These are phyloP conservation scores for Heliconius hermathena DNA, from an alignment of 1,140 invertebrate genomes.

Conservation along the genomic window DNA sequence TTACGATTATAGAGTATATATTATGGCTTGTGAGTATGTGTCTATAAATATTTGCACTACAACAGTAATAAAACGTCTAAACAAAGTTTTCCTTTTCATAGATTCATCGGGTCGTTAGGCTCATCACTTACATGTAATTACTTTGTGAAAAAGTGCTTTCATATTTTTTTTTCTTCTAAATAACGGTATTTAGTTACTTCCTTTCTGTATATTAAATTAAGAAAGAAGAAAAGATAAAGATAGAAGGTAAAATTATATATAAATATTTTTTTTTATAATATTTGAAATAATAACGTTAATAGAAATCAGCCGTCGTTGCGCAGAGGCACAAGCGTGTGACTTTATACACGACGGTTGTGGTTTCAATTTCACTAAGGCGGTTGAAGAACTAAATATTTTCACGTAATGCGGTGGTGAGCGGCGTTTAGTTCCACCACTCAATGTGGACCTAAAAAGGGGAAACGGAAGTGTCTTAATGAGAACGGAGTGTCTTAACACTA, in stretches of 20 bases:
- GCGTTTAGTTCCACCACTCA: too few species aligned
- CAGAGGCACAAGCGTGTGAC: too few species aligned
- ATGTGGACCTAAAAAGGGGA: too few species aligned
- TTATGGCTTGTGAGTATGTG: neutral
- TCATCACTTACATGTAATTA: neutral
- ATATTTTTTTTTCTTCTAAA: neutral
- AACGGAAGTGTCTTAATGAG: too few species aligned
- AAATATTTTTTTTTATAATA: too few species aligned
- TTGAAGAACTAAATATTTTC: too few species aligned
- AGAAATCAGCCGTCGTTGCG: too few species aligned
- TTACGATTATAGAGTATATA: too few species aligned
- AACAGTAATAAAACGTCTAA: neutral
- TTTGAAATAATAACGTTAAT: neutral
- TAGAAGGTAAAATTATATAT: neutral
- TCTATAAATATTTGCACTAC: neutral
- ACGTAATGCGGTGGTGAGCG: too few species aligned
- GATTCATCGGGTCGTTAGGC: slow-evolving; percentile 3
- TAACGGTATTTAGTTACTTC: neutral
- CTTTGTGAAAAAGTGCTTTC: neutral
- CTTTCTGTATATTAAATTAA: neutral
- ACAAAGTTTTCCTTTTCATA: neutral
- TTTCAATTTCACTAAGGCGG: too few species aligned
- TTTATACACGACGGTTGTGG: too few species aligned
- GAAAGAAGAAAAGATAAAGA: neutral
- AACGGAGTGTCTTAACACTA: too few species aligned